Evolutionary conservation across 1,140 invertebrate genomes (phyloP).

Genomic region (Euwallacea fornicatus): DNA sequence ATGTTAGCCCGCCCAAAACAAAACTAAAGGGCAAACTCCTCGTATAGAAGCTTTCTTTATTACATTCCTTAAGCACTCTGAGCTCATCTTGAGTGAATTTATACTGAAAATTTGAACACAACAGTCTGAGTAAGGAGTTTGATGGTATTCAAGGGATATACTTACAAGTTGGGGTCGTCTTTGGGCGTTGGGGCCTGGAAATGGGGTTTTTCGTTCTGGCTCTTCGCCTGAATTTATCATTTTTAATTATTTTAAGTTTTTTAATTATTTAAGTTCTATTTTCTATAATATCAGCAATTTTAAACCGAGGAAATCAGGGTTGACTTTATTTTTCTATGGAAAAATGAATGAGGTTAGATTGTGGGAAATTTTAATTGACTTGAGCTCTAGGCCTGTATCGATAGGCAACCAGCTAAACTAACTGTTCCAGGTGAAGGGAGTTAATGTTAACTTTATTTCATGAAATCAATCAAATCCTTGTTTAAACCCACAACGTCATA

Average conservation of each 20-base stretch:
- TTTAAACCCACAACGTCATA: too few species aligned
- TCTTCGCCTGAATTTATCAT: constrained; percentile 26
- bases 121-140: background rate
- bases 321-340: too few species aligned
- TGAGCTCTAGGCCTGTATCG: too few species aligned
- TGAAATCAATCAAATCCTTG: too few species aligned
- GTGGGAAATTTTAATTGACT: too few species aligned
- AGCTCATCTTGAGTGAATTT: constrained; percentile 66
- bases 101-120: constrained; percentile 54
- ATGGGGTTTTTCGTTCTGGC: constrained; percentile 26
- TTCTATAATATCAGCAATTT: too few species aligned
- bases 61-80: constrained; percentile 68
- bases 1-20: constrained; percentile 61
- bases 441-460: too few species aligned
- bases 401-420: too few species aligned
- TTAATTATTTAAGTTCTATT: too few species aligned
- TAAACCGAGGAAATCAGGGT: too few species aligned
- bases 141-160: background rate
- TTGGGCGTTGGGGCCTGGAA: constrained; percentile 28
- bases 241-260: background rate
- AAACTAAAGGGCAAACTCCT: constrained; percentile 67
- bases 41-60: constrained; percentile 70
- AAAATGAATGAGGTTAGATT: too few species aligned
- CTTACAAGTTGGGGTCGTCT: constrained; percentile 9
- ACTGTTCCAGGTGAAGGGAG: too few species aligned